These are phyloP conservation scores for Columba livia DNA, from an alignment of 2,113 vertebrate genomes.

Conservation along the genomic window DNA sequence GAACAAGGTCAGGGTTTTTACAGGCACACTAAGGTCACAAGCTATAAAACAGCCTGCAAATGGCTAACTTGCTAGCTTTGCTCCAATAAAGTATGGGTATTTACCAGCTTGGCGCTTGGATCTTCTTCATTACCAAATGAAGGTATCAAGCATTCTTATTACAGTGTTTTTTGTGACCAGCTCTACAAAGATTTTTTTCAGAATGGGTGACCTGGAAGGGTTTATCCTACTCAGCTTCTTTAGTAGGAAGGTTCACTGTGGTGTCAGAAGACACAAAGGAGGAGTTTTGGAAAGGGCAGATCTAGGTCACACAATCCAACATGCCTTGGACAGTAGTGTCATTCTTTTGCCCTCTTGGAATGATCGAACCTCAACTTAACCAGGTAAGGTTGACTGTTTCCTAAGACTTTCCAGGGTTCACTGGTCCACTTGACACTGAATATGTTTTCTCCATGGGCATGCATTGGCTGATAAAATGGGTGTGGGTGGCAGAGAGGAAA, in stretches of 20 bases:
- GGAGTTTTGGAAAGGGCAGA: not conserved
- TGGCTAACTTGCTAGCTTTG: not conserved
- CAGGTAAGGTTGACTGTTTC: not conserved
- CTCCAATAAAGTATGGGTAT: not conserved
- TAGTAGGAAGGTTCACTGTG: not conserved
- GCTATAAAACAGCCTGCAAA: not conserved
- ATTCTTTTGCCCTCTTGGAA: not conserved
- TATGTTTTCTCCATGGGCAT: not conserved
- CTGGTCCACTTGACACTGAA: not conserved
- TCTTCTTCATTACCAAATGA: not conserved
- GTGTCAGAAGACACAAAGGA: not conserved
- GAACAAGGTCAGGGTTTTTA: not conserved
- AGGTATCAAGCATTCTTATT: not conserved
- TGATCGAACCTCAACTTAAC: not conserved
- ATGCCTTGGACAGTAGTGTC: not conserved
- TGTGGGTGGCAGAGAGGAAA: not conserved
- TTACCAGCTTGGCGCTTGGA: not conserved
- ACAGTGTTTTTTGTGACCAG: not conserved
- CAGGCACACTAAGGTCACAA: not conserved
- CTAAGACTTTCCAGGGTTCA: not conserved
- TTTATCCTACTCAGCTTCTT: not conserved
- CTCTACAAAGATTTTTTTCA: not conserved
- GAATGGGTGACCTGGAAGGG: not conserved
- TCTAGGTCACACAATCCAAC: not conserved
- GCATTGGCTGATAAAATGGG: not conserved